phyloP scores from a whole-genome alignment of 53 echinoderm and acorn worm genomes.

The Actinopyga echinites region DNA sequence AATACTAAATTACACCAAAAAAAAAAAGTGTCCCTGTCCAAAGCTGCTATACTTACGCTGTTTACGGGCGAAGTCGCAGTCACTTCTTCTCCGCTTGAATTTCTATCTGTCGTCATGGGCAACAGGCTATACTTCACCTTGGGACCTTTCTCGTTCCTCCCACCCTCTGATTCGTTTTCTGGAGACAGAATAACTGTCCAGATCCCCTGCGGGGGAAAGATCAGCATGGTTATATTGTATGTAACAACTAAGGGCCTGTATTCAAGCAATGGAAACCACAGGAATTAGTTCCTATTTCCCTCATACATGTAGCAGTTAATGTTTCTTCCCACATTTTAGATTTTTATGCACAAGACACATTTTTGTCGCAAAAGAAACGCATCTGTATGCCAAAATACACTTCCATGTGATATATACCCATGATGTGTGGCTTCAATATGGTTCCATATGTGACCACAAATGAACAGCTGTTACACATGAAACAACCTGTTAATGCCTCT shows the following conservation, averaged over 20 bases:
- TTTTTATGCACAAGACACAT: constrained; percentile 12
- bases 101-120: constrained; percentile 99
- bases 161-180: constrained; percentile 89
- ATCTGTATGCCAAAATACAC: not conserved
- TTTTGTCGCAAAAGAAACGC: constrained; percentile 3
- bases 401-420: not conserved
- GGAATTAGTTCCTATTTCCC: constrained; percentile 42
- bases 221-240: constrained; percentile 68
- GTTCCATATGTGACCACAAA: constrained; percentile 41
- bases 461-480: constrained; percentile 44
- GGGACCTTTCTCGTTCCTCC: constrained; percentile 73
- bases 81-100: constrained; percentile 90
- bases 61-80: constrained; percentile 60
- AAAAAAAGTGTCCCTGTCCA: too few species aligned
- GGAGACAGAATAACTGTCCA: constrained; percentile 99
- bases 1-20: too few species aligned
- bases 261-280: constrained; percentile 12
- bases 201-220: constrained; percentile 99
- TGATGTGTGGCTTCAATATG: constrained; percentile 28
- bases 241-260: not conserved
- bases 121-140: constrained; percentile 98
- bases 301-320: constrained; percentile 16
- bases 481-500: constrained; percentile 33
- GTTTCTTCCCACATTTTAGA: constrained; percentile 39
- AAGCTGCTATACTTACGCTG: constrained; percentile 56